Base-by-base conservation (phyloP, 2,888 invertebrate genomes). In the Physocephala rufipes region DNA sequence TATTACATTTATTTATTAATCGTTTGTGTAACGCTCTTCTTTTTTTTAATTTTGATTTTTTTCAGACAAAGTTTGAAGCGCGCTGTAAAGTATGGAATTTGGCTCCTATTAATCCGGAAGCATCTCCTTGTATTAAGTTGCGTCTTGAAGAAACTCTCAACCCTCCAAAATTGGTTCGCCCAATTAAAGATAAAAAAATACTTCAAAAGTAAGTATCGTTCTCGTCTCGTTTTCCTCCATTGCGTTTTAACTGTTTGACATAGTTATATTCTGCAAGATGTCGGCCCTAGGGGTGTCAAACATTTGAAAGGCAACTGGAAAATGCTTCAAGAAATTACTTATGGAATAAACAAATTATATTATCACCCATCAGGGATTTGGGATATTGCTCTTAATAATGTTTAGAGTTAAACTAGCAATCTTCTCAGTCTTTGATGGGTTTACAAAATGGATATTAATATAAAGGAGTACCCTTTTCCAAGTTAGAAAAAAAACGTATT, bases 11-110 rank as follows among this genome's bases (percentile, higher is more conserved):
- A 26, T 13, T 43, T 21, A 12, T 15, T 64, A 28, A 24, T n/a
- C n/a, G n/a, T n/a, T n/a, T n/a, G n/a, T n/a, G n/a, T n/a, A 49
- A 49, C 12, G 16, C 16, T 19, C 30, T 16, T 65, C 30, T 28
- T 65, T n/a, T n/a, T n/a, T n/a, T n/a, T 43, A 70, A 26, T 47
- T 19, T 12, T 64, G 45, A 64, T 64, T 62, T 73, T 67, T 81
- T 80, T 69, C 88, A 94, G 94, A 92, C 89, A 79, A 95, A 95
- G 85, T 95, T 95, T 86, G 91, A 91, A 76, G 92, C 93, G 81
- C 89, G 95, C 63, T 92, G 93, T 71, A 90, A 94, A 77, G 94
- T 92, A 24, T 95, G 94, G 94, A 89, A 90, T 61, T 92, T 94
- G 82, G 90, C 92, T 16, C 86, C 88, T 0, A 86, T 85, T 80